Percentiles rank a stretch among this genome's conserved stretches.
Evolutionary conservation across 2,888 invertebrate species (phyloP).

Genomic region (Rutpela maculata): DNA sequence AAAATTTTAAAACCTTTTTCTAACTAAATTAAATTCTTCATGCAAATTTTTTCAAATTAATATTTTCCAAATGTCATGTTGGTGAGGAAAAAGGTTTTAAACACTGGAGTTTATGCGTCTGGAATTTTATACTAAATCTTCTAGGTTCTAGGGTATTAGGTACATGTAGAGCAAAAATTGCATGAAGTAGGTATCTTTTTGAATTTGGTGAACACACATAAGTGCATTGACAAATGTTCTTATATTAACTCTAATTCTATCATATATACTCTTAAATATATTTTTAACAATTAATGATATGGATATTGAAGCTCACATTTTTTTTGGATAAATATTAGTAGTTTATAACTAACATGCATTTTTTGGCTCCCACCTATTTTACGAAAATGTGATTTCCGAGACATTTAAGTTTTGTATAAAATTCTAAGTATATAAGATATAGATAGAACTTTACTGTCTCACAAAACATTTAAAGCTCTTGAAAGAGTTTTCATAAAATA

Average conservation of each 20-base stretch:
- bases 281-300: conserved; percentile 64
- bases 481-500: conserved; percentile 43
- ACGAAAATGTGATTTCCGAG: conserved; percentile 45
- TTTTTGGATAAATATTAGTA: conserved; percentile 41
- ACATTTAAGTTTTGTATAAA: conserved; percentile 51
- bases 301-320: conserved; percentile 68
- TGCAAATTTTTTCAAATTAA: conserved; percentile 41
- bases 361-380: conserved; percentile 53
- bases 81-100: conserved; percentile 35
- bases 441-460: conserved; percentile 63
- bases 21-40: conserved; percentile 36
- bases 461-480: conserved; percentile 53
- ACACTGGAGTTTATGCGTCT: conserved; percentile 12
- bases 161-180: conserved; percentile 69
- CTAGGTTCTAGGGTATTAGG: conserved; percentile 64
- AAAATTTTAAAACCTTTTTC: conserved; percentile 43
- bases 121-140: conserved; percentile 28
- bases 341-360: conserved; percentile 60
- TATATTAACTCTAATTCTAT: conserved; percentile 44
- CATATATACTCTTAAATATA: conserved; percentile 44
- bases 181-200: conserved; percentile 55
- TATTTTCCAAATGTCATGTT: conserved; percentile 20
- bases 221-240: conserved; percentile 68
- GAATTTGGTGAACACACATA: conserved; percentile 49
- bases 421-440: conserved; percentile 37